These are phyloP conservation scores for Sisyra nigra DNA, from an alignment of 2,888 invertebrate species.

Conservation along the genomic window DNA sequence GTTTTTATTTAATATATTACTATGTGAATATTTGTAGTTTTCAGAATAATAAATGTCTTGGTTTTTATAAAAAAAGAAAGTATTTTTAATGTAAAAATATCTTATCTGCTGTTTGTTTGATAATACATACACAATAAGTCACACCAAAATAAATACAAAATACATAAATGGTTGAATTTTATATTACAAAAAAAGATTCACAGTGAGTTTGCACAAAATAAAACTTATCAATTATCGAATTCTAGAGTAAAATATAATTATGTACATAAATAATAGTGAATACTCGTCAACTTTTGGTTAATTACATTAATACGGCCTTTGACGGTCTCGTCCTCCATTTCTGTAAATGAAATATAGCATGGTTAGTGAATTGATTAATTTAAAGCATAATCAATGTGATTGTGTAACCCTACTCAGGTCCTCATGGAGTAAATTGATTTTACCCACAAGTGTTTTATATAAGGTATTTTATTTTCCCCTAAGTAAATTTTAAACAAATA, in stretches of 20 bases:
- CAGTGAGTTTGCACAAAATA: neutral
- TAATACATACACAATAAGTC: neutral
- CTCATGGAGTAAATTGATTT: no score
- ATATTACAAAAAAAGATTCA: neutral
- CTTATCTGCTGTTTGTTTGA: neutral
- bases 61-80: constrained; percentile 4
- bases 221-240: neutral
- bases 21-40: neutral
- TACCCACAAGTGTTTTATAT: no score
- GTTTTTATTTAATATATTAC: neutral
- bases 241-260: neutral
- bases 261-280: neutral
- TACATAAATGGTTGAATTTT: neutral
- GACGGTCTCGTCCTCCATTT: constrained; percentile 24
- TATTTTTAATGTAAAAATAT: neutral
- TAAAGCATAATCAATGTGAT: no score
- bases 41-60: neutral
- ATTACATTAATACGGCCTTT: constrained; percentile 27
- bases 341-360: neutral
- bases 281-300: neutral
- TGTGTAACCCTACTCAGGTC: no score
- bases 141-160: neutral
- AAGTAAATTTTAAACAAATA: no score
- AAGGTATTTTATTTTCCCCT: no score
- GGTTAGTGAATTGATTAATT: no score